A percentile compares a stretch with the other conserved stretches of the same genome.
Evolutionary conservation across 2,797 vertebrate species (phyloP).

Genomic region (Notamacropus eugenii): DNA sequence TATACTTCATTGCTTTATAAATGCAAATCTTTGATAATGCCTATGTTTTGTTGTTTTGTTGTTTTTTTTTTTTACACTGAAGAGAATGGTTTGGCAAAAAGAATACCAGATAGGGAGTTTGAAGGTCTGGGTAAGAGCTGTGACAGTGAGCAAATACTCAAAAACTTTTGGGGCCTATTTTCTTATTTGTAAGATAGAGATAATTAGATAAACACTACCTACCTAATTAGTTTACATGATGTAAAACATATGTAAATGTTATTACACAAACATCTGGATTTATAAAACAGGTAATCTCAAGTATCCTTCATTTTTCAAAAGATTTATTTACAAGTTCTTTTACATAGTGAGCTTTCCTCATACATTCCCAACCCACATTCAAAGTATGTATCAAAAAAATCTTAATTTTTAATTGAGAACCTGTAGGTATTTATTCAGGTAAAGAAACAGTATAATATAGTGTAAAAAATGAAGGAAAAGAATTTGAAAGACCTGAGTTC

Average conservation of each 20-base stretch:
- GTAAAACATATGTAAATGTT: neutral
- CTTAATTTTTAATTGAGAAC: neutral
- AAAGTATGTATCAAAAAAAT: neutral
- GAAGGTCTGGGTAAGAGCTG: neutral
- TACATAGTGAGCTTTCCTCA: neutral
- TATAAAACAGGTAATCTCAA: neutral
- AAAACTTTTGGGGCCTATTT: neutral
- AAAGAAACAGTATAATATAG: neutral
- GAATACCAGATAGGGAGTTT: neutral
- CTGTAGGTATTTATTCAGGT: neutral
- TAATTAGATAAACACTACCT: neutral
- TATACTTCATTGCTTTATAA: neutral
- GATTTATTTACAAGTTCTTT: neutral
- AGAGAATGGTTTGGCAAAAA: neutral
- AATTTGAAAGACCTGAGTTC: neutral
- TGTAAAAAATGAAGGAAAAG: neutral
- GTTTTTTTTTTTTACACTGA: neutral
- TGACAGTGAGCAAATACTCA: neutral
- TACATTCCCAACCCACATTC: neutral
- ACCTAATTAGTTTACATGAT: neutral
- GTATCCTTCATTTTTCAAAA: neutral
- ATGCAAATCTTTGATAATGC: neutral
- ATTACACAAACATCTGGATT: neutral
- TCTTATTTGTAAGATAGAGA: neutral
- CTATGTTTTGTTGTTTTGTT: neutral